Evolutionary conservation across 2,888 invertebrate species (phyloP), one percentile per base, ranked within the genome.

Genomic region (Sarcophaga rosellei): DNA sequence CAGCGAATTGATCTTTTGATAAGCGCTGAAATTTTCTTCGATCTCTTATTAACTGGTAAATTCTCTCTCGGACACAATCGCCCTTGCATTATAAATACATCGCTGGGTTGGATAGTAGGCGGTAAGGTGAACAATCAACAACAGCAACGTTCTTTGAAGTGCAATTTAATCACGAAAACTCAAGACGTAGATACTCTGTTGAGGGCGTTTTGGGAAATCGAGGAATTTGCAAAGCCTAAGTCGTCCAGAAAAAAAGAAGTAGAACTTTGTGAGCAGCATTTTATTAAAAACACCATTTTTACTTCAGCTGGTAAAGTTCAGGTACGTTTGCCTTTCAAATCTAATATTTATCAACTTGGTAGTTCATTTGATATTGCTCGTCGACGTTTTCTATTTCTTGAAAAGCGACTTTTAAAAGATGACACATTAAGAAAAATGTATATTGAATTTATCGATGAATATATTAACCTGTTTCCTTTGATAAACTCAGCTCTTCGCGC

Each of bases 301-400:
- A 45, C 11, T 20, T 45, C 44, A 68, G 15, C 10, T 20, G 6
- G 20, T 20, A 68, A 21, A 45, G 45, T 68, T 68, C 35, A 68
- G 10, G 68, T 68, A n/a, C 45, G 68, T 5, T 20, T 45, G 6
- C 47, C 68, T 6, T 68, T 68, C 8, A 68, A 68, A 47, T n/a
- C 17, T 44, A n/a, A 17, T 10, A 10, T 45, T 45, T 10, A 45
- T 45, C 17, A 45, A 45, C 68, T 68, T 45, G 68, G 68, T 44
- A 15, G 12, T n/a, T 25, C 66, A 44, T 45, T 82, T 59, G 82
- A 82, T 59, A 82, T 15, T 69, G 85, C 70, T 47, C 72, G 72
- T 47, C 77, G 81, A 1, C 45, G 57, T 4, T 81, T 73, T 62
- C 25, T 82, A 21, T 73, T 47, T 15, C 61, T 80, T 15, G 72